Evolutionary conservation across 2,888 invertebrate species (phyloP), one percentile per base, ranked within the genome.

Genomic region (Pterostichus niger): DNA sequence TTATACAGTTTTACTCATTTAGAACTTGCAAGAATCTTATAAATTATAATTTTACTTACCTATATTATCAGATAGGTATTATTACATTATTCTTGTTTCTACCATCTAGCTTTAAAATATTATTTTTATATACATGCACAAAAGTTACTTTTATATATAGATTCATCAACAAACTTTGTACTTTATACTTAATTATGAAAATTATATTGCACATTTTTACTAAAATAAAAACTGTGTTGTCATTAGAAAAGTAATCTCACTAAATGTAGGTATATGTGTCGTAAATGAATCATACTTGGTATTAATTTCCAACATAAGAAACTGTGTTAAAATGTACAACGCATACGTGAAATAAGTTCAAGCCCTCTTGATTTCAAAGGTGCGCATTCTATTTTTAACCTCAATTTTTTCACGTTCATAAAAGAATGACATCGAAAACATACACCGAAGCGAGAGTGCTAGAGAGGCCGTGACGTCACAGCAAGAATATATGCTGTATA

Each of bases 341-440:
- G 61, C 24, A 59, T 35, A 52, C 40, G 77, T 77, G 40, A 35
- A 81, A 46, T 2, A 71, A 71, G 52, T 52, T 54, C 33, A 71
- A 49, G 33, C 44, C 71, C 64, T 64, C 71, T 52, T 44, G 56
- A 71, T 54, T 73, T 56, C 11, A 35, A 68, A 35, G 73, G 49
- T 40, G 40, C 40, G 81, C 68, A 49, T 68, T 81, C 71, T 81
- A 81, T 81, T 81, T 64, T 73, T 81, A 81, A 68, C 68, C 56
- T 24, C 40, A 71, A 71, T 80, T 68, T 80, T 52, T 80, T 46
- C 52, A 68, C 49, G 64, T 64, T 68, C 64, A 80, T 80, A 64
- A 46, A 80, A 71, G 81, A 54, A 40, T 13, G 46, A 73, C 54
- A 71, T 81, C 52, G 71, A 71, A 52, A 71, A 81, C 71, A 56